These are phyloP conservation scores for Buceros bicornis DNA, from an alignment of 2,797 vertebrate species.

Conservation along the genomic window DNA sequence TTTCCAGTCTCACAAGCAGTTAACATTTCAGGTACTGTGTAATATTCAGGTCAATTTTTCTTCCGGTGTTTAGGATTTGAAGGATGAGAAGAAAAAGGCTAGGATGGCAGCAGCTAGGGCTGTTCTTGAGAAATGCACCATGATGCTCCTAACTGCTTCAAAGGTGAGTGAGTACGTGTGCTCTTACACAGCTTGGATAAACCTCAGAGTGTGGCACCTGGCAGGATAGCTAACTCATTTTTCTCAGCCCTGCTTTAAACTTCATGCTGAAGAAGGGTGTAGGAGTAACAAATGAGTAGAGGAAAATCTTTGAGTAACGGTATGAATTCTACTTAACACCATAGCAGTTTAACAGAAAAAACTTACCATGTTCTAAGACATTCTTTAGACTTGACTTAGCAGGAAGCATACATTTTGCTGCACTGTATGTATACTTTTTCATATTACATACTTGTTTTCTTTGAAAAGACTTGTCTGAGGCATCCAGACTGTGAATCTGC, in stretches of 20 bases:
- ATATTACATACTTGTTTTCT: constrained; percentile 44
- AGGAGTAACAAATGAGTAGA: background rate
- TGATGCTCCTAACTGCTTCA: constrained; percentile 99
- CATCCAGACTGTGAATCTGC: constrained; percentile 98
- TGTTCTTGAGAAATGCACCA: constrained; percentile 98
- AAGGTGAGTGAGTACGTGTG: constrained; percentile 87
- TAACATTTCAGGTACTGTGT: background rate
- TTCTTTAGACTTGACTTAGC: background rate
- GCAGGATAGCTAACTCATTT: background rate
- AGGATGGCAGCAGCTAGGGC: constrained; percentile 96
- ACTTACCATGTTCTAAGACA: background rate
- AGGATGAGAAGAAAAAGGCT: constrained; percentile 98
- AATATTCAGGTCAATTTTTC: background rate
- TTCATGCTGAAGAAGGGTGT: background rate
- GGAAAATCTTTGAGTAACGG: background rate
- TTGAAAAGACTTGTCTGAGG: constrained; percentile 93
- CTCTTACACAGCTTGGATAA: background rate
- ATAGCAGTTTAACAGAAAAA: background rate
- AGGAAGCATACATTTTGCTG: background rate
- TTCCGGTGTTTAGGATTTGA: constrained; percentile 88
- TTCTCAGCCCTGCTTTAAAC: background rate
- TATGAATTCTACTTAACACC: background rate
- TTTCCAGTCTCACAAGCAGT: background rate
- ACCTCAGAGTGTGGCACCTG: background rate
- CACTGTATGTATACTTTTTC: background rate